A percentile compares a stretch with the other conserved stretches of the same genome.
Evolutionary conservation across 2,113 vertebrate species (phyloP).

Genomic region (Dicentrarchus labrax): DNA sequence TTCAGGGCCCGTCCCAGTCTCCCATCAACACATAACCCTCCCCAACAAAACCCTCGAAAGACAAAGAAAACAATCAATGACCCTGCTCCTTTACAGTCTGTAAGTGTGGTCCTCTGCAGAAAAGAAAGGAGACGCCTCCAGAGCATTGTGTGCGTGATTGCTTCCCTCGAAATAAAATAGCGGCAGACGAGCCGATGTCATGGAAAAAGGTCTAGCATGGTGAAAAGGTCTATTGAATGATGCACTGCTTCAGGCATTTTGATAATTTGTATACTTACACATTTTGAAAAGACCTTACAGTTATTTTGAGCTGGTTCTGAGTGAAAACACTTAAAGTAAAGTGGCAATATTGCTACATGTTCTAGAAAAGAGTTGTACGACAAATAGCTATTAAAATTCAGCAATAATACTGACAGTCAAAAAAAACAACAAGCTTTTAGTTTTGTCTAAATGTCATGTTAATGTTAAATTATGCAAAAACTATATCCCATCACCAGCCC

Average conservation of each 20-base stretch:
- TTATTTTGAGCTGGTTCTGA: background rate
- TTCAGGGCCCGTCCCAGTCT: slow-evolving; percentile 14
- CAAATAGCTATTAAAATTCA: background rate
- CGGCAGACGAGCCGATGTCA: slow-evolving; percentile 25
- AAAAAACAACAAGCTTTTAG: slow-evolving; percentile 30
- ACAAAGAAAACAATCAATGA: slow-evolving; percentile 60
- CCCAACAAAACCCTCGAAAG: slow-evolving; percentile 18
- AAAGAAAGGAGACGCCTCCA: background rate
- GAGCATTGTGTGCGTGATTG: slow-evolving; percentile 27
- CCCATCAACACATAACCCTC: background rate
- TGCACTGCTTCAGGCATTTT: slow-evolving; percentile 9
- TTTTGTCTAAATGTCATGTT: slow-evolving; percentile 32
- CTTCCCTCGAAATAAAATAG: slow-evolving; percentile 1
- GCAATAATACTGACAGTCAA: background rate
- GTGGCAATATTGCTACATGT: background rate
- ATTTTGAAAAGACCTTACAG: background rate
- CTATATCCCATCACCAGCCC: background rate
- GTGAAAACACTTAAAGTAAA: slow-evolving; percentile 8
- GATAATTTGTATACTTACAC: background rate
- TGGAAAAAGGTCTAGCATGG: slow-evolving; percentile 13
- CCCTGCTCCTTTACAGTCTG: slow-evolving; percentile 26
- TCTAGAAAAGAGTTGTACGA: background rate
- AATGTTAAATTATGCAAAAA: slow-evolving; percentile 43
- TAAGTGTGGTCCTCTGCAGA: slow-evolving; percentile 8
- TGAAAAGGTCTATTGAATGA: slow-evolving; percentile 7